Evolutionary conservation across 2,113 vertebrate species (phyloP).

Genomic region (Brachyhypopomus gauderio): DNA sequence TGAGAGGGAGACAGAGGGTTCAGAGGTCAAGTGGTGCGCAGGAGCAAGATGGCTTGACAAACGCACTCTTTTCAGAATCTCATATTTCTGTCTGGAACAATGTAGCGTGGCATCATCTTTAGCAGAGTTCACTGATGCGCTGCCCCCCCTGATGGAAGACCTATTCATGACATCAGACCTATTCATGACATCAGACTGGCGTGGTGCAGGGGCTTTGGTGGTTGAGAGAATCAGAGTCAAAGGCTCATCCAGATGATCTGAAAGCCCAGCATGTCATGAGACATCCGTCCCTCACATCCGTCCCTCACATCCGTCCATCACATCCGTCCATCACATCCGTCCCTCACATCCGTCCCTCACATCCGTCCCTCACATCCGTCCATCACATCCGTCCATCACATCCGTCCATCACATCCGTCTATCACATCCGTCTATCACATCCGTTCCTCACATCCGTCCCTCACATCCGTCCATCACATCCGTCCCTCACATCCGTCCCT

Average conservation of each 20-base stretch:
- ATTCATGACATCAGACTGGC: constrained; percentile 48
- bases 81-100: constrained; percentile 59
- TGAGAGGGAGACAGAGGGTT: constrained; percentile 47
- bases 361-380: neutral
- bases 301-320: neutral
- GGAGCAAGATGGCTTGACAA: constrained; percentile 50
- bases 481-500: neutral
- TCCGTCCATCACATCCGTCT: neutral
- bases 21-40: constrained; percentile 65
- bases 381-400: neutral
- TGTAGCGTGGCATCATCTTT: neutral
- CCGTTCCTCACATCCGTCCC: too few species aligned
- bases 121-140: constrained; percentile 25
- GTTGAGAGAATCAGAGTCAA: neutral
- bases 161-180: constrained; percentile 48
- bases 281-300: neutral
- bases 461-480: too few species aligned
- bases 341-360: neutral
- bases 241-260: neutral
- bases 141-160: constrained; percentile 4
- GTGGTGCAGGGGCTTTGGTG: neutral
- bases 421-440: neutral
- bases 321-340: neutral
- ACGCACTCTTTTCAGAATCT: constrained; percentile 58
- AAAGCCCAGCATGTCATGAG: neutral